phyloP scores from a whole-genome alignment of 2,113 vertebrate species.

The Columba livia region DNA sequence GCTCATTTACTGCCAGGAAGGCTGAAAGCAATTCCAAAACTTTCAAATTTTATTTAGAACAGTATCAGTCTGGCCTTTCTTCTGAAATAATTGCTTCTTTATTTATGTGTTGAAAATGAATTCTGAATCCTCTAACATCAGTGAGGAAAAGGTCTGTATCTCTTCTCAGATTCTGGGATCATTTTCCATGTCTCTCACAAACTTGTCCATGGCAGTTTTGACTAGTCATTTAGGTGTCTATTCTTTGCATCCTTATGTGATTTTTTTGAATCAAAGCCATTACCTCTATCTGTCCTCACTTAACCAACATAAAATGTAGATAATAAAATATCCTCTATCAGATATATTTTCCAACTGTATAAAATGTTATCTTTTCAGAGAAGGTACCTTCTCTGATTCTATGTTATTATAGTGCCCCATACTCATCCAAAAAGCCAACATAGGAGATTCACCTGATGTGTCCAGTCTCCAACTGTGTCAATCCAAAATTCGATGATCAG shows the following conservation, averaged over 20 bases:
- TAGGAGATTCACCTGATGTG: not conserved
- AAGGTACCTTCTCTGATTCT: not conserved
- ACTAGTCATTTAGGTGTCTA: not conserved
- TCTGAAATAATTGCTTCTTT: not conserved
- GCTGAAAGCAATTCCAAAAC: not conserved
- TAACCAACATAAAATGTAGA: not conserved
- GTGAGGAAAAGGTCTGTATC: not conserved
- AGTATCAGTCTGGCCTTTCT: not conserved
- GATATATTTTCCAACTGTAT: not conserved
- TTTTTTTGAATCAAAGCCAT: not conserved
- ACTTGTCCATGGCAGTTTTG: not conserved
- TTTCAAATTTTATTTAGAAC: not conserved
- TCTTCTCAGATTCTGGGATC: not conserved
- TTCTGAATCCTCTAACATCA: not conserved
- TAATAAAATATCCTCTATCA: not conserved
- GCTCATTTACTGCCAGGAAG: not conserved
- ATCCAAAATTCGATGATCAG: not conserved
- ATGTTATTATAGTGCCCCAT: not conserved
- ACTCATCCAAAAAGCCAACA: not conserved
- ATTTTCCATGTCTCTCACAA: not conserved
- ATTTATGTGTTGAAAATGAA: not conserved
- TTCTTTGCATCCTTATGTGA: not conserved
- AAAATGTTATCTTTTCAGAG: not conserved
- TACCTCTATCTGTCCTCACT: not conserved
- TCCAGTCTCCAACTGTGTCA: not conserved